Evolutionary conservation across 1,140 invertebrate genomes (phyloP).

Genomic region (Chrysomallon squamiferum): DNA sequence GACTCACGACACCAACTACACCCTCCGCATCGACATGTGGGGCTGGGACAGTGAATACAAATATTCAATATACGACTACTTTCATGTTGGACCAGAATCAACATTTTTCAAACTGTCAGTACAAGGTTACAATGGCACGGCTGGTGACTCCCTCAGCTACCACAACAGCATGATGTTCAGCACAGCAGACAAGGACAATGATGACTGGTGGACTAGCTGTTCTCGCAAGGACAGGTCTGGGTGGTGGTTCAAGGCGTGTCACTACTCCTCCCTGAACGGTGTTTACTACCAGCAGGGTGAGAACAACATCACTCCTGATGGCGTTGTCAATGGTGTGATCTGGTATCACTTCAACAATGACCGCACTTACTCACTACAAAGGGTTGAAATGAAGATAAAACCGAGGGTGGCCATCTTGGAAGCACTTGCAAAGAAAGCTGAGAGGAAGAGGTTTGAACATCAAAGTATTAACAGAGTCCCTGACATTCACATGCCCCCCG

Average conservation of each 20-base stretch:
- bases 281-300: constrained; percentile 60
- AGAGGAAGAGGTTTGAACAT: neutral
- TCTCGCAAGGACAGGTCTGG: constrained; percentile 67
- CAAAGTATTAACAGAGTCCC: too few relatives aligned
- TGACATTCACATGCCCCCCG: too few relatives aligned
- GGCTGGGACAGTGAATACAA: constrained; percentile 89
- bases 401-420: constrained; percentile 28
- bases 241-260: constrained; percentile 74
- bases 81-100: constrained; percentile 57
- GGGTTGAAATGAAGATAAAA: constrained; percentile 64
- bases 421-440: constrained; percentile 6
- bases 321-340: constrained; percentile 65
- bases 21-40: constrained; percentile 86
- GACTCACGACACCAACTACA: constrained; percentile 74
- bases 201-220: constrained; percentile 71
- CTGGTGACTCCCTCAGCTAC: constrained; percentile 70
- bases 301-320: constrained; percentile 36
- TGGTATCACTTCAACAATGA: constrained; percentile 69
- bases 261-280: constrained; percentile 71
- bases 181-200: constrained; percentile 69
- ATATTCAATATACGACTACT: constrained; percentile 39
- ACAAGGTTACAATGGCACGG: constrained; percentile 88
- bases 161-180: constrained; percentile 70
- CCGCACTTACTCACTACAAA: constrained; percentile 64
- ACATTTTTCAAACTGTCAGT: constrained; percentile 91